Conservation (phyloP, 2,888 invertebrate species). For the Pyrrhia umbra region DNA sequence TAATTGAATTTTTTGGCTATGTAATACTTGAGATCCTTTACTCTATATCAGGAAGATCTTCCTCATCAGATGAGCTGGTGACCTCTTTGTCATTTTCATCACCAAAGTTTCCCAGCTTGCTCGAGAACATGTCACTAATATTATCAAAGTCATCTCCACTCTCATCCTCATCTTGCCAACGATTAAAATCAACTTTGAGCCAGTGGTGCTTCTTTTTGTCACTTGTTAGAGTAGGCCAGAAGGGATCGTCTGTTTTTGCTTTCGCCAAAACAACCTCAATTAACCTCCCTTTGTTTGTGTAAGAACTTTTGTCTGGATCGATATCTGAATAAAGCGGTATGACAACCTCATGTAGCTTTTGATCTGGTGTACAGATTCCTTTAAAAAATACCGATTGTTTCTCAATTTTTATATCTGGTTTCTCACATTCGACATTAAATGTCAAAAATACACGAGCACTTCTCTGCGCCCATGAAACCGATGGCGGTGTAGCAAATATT, state of each 20-base stretch:
- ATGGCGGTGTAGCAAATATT: slow-evolving; percentile 88
- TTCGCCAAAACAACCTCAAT: slow-evolving; percentile 93
- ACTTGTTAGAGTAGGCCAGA: slow-evolving; percentile 96
- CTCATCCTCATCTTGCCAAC: slow-evolving; percentile 99
- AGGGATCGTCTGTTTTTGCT: slow-evolving; percentile 92
- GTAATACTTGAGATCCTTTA: slow-evolving; percentile 70
- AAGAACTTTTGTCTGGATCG: slow-evolving; percentile 94
- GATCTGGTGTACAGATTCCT: slow-evolving; percentile 95
- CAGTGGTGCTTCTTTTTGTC: slow-evolving; percentile 97
- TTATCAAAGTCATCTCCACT: slow-evolving; percentile 93
- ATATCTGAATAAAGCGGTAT: slow-evolving; percentile 96
- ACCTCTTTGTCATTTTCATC: slow-evolving; percentile 87
- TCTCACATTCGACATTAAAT: slow-evolving; percentile 96
- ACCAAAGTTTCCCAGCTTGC: slow-evolving; percentile 76
- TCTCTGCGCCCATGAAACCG: slow-evolving; percentile 98
- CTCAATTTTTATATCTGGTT: slow-evolving; percentile 93
- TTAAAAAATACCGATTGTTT: slow-evolving; percentile 93
- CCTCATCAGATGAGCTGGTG: slow-evolving; percentile 94
- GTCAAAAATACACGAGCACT: slow-evolving; percentile 94
- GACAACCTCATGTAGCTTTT: slow-evolving; percentile 95
- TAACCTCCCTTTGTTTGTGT: slow-evolving; percentile 92
- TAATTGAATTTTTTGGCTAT: slow-evolving; percentile 68
- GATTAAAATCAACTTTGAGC: slow-evolving; percentile 99
- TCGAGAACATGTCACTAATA: slow-evolving; percentile 80
- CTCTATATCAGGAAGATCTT: slow-evolving; percentile 92